A percentile compares a stretch with the other conserved stretches of the same genome.
These are phyloP conservation scores for Heterotilapia buettikoferi DNA, from an alignment of 2,113 vertebrate species.

Conservation along the genomic window DNA sequence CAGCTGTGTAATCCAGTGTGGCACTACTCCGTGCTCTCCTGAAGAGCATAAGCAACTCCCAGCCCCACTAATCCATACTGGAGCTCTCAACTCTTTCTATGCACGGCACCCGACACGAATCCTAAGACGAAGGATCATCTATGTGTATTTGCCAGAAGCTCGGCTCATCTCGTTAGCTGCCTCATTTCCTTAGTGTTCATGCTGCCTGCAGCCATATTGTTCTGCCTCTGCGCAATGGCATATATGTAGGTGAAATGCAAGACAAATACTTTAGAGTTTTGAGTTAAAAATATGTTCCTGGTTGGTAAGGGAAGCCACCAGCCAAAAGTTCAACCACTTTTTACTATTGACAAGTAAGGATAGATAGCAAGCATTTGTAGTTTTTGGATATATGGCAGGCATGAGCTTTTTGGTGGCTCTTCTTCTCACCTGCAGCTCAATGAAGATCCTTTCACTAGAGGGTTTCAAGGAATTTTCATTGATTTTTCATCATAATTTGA, in stretches of 20 bases:
- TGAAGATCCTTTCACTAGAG: background rate
- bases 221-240: constrained; percentile 11
- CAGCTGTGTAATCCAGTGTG: constrained; percentile 52
- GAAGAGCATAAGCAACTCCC: constrained; percentile 55
- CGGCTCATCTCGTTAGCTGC: constrained; percentile 52
- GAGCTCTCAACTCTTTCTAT: constrained; percentile 36
- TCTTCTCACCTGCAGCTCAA: background rate
- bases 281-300: background rate
- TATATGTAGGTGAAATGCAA: background rate
- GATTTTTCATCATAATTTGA: background rate
- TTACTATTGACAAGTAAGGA: background rate
- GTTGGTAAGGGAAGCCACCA: background rate
- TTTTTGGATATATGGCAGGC: background rate
- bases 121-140: constrained; percentile 48
- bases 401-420: background rate
- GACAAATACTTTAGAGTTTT: background rate
- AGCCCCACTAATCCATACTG: constrained; percentile 51
- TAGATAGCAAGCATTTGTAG: background rate
- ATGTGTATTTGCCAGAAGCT: constrained; percentile 35
- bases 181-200: constrained; percentile 27
- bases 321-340: background rate
- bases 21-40: constrained; percentile 37
- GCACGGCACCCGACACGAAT: constrained; percentile 21
- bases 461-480: background rate
- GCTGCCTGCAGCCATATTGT: constrained; percentile 17